Evolutionary conservation across 1,140 invertebrate genomes (phyloP), one percentile per base, ranked within the genome.

Genomic region (Tetramorium parvispinum): DNA sequence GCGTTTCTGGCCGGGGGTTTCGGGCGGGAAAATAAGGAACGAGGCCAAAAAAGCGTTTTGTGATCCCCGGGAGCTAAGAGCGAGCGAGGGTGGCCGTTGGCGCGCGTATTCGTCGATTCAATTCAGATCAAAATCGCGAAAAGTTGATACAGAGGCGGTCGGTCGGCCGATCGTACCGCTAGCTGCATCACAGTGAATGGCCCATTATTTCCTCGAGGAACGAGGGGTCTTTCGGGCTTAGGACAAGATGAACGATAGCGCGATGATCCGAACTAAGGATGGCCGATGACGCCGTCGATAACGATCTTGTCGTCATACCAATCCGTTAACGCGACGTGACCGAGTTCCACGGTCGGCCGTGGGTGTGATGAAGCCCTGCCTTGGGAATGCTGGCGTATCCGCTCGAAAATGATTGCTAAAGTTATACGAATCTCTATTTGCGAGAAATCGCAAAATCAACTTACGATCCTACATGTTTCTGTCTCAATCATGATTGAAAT

Each of bases 91-190:
- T 88, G 43, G 66, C 32, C 24, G 1, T 37, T 51, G 32, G 71
- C 49, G 40, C 32, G 70, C 8, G 13, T 63, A 27, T 43, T 73
- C 73, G 65, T 75, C 78, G 78, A 90, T 89, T 85, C 77, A 73
- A 90, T 85, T 90, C 86, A 85, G 88, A 90, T 90, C 53, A 32
- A 63, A 88, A 90, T 90, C 88, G 65, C n/a, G 66, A n/a, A 27
- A 78, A 57, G 61, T 55, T 59, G 78, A 85, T 70, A 68, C 87
- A 57, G 71, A 73, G 21, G 24, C 40, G 55, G 49, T 24, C 65
- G 65, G 8, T 57, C 10, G 65, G 11, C 16, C 21, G 51, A 7
- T n/a, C 21, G 21, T 32, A 32, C 46, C 46, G 43, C 27, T 46
- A n/a, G 65, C 27, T 79, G 88, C 77, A 76, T 73, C 66, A 32